Conservation (phyloP, 2,797 vertebrate genomes). For the Platyrinchus mystaceus region DNA sequence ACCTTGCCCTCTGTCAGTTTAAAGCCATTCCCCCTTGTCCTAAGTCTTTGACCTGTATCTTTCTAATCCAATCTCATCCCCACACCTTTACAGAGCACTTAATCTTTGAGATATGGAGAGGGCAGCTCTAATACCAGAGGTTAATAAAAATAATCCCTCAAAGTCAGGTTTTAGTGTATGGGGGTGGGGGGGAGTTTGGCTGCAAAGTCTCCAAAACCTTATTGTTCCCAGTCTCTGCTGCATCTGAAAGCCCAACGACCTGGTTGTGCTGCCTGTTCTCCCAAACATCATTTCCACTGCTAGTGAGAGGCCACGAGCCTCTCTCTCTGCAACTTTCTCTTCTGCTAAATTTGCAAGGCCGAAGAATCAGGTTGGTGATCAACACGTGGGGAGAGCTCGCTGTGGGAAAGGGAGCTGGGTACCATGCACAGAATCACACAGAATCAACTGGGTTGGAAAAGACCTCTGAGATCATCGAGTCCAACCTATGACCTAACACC, state of each 20-base stretch:
- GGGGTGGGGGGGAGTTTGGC: not conserved
- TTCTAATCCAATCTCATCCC: conserved; percentile 1
- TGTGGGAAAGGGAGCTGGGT: not conserved
- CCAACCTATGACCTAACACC: not conserved
- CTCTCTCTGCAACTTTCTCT: not conserved
- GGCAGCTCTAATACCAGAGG: not conserved
- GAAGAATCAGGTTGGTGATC: not conserved
- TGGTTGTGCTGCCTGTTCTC: not conserved
- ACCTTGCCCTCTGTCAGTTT: not conserved
- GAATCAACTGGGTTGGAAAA: not conserved
- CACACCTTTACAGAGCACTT: not conserved
- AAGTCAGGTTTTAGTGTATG: not conserved
- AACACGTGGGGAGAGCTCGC: accelerated
- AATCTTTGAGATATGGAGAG: conserved; percentile 7
- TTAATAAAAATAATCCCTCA: conserved; percentile 14
- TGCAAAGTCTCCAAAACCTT: not conserved
- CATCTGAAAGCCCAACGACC: not conserved
- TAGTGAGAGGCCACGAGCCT: accelerated
- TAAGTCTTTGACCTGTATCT: not conserved
- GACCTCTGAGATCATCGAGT: not conserved
- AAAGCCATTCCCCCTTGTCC: not conserved
- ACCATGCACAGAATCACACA: not conserved
- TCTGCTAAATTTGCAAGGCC: not conserved
- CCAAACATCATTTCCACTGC: not conserved
- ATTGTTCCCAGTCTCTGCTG: not conserved